These are phyloP conservation scores for Chymomyza fuscimana DNA, from an alignment of 2,888 invertebrate genomes.

Conservation along the genomic window DNA sequence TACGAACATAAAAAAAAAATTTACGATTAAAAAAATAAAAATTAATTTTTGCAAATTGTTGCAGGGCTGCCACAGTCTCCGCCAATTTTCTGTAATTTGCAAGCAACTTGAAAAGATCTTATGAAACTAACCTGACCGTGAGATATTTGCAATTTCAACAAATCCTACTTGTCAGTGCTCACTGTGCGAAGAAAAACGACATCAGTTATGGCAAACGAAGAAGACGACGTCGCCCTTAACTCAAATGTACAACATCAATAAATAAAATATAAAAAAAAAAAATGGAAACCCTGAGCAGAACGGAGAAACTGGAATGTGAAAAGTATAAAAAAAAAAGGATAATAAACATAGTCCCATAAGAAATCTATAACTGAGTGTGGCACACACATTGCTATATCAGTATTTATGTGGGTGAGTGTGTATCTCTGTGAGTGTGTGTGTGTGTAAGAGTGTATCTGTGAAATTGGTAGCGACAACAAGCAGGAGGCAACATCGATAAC, in stretches of 20 bases:
- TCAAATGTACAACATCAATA: slow-evolving; percentile 74
- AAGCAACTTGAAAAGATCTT: too few species aligned
- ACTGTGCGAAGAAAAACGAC: slow-evolving; percentile 59
- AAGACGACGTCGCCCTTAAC: slow-evolving; percentile 68
- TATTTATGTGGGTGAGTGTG: neutral
- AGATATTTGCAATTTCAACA: too few species aligned
- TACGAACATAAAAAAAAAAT: too few species aligned
- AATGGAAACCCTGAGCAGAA: slow-evolving; percentile 57
- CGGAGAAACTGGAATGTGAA: slow-evolving; percentile 28
- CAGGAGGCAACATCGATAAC: slow-evolving; percentile 4
- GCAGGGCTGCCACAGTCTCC: too few species aligned
- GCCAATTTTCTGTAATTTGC: too few species aligned
- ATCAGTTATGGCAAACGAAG: slow-evolving; percentile 73
- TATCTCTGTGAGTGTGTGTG: neutral
- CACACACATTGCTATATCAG: slow-evolving; percentile 36
- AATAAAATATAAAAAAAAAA: slow-evolving; percentile 64
- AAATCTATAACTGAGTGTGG: slow-evolving; percentile 71
- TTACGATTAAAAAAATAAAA: too few species aligned
- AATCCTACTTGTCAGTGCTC: neutral
- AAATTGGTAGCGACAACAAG: slow-evolving; percentile 3
- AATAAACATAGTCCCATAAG: slow-evolving; percentile 71
- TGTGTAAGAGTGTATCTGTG: neutral
- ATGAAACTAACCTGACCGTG: too few species aligned
- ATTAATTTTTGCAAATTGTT: too few species aligned
- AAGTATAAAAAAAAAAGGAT: slow-evolving; percentile 72